phyloP scores from a whole-genome alignment of 2,888 invertebrate genomes.

The Pinctada fucata region DNA sequence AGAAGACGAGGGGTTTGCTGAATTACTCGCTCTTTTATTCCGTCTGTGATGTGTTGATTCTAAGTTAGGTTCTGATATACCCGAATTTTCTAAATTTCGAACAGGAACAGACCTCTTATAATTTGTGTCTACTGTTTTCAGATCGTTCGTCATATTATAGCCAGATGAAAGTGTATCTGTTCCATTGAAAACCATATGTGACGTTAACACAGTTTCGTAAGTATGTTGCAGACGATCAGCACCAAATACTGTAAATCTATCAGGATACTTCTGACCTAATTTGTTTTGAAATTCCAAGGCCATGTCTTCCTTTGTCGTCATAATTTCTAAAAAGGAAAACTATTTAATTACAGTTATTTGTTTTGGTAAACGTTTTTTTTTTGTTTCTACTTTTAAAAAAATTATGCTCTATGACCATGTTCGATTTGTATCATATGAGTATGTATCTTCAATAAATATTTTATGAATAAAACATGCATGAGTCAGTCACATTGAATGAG shows the following conservation, averaged over 20 bases:
- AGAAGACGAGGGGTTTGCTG: not conserved
- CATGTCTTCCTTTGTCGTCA: slow-evolving; percentile 16
- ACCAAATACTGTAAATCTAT: not conserved
- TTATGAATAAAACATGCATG: too few relatives aligned
- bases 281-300: slow-evolving; percentile 17
- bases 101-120: not conserved
- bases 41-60: not conserved
- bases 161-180: not conserved
- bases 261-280: slow-evolving; percentile 9
- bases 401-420: too few relatives aligned
- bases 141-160: not conserved
- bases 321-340: slow-evolving; percentile 9
- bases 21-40: not conserved
- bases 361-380: too few relatives aligned
- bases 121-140: not conserved
- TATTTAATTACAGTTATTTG: too few relatives aligned
- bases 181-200: not conserved
- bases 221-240: not conserved
- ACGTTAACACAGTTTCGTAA: slow-evolving; percentile 8
- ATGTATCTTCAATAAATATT: too few relatives aligned
- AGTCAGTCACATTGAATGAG: too few relatives aligned
- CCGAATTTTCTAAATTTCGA: too few relatives aligned
- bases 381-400: too few relatives aligned
- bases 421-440: too few relatives aligned
- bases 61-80: not conserved